Evolutionary conservation across 2,113 vertebrate species (phyloP), one percentile per base, ranked within the genome.

Genomic region (Peromyscus polionotus): DNA sequence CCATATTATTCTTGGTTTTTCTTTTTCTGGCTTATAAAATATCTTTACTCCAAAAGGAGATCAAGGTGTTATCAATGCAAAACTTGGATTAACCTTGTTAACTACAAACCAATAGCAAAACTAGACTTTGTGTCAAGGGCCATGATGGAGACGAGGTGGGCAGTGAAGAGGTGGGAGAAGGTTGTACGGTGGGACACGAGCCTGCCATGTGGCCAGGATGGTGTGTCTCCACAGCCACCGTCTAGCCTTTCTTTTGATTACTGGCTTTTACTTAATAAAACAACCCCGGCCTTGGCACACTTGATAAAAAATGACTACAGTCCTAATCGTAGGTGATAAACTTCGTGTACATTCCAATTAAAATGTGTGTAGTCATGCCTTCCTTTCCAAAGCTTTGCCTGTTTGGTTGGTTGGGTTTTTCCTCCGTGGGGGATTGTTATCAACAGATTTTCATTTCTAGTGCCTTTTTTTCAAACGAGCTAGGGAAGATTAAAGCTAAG

Each of bases 191-290:
- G 36, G 12, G 5, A 7, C 1, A 0, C 0, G 19, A 31, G 3
- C 3, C 0, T 45, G 12, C 42, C 7, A 2, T 6, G 20, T 24
- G 20, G 17, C 59, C 57, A 51, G 33, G 81, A 81, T 19, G 51
- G 3, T 20, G 10, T 28, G 17, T 36, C n/a, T 48, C 72, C 76
- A 12, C 16, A 93, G 26, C 11, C 13, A 45, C 3, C 22, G 11
- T 20, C 42, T 73, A 39, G 7, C 0, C 12, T 77, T 95, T 79
- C 54, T 94, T 42, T 88, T 42, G 68, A 65, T 88, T 75, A 28
- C 75, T 94, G 75, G 22, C 42, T 90, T 93, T 96, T 68, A 94
- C 28, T 83, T 92, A 88, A 92, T 75, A 63, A 90, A 96, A 70
- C 9, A 75, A 3, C 36, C 88, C 63, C 95, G 72, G 39, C 72